Percentiles rank a stretch among this genome's conserved stretches.
Evolutionary conservation across 2,888 invertebrate genomes (phyloP).

Genomic region (Megaustenia siamemsis): DNA sequence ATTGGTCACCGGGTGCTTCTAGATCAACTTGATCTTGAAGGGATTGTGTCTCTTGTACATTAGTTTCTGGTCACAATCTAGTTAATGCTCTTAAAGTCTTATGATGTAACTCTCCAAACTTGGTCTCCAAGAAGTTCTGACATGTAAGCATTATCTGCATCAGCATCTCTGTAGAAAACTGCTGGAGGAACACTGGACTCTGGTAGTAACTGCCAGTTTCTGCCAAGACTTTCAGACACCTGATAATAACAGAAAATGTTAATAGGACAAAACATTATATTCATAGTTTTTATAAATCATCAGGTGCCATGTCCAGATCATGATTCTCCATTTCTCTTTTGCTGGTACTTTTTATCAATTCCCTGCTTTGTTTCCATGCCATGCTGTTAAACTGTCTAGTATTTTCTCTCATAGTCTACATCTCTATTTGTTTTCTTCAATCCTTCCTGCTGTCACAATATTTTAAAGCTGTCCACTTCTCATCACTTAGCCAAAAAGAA

Average conservation of each 20-base stretch:
- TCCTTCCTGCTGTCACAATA: no score
- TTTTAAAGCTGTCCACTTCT: no score
- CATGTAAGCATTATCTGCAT: conserved; percentile 75
- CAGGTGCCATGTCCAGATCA: no score
- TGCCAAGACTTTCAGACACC: conserved; percentile 83
- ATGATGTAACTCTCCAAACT: conserved; percentile 31
- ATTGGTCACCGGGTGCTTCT: not conserved
- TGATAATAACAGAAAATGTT: conserved; percentile 47
- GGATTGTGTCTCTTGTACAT: not conserved
- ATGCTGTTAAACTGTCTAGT: no score
- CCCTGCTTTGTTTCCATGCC: no score
- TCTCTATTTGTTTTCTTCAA: no score
- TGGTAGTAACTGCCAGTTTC: conserved; percentile 83
- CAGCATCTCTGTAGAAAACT: conserved; percentile 71
- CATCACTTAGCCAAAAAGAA: no score
- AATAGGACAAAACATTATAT: no score
- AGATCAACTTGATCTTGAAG: not conserved
- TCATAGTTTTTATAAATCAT: no score
- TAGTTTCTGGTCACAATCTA: not conserved
- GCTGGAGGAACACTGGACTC: conserved; percentile 82
- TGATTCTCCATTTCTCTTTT: no score
- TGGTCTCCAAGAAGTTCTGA: conserved; percentile 73
- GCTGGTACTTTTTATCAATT: no score
- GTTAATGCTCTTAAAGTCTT: not conserved
- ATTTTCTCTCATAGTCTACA: no score